Evolutionary conservation across 2,113 vertebrate species (phyloP).

Genomic region (Astatotilapia flaviijosephi): DNA sequence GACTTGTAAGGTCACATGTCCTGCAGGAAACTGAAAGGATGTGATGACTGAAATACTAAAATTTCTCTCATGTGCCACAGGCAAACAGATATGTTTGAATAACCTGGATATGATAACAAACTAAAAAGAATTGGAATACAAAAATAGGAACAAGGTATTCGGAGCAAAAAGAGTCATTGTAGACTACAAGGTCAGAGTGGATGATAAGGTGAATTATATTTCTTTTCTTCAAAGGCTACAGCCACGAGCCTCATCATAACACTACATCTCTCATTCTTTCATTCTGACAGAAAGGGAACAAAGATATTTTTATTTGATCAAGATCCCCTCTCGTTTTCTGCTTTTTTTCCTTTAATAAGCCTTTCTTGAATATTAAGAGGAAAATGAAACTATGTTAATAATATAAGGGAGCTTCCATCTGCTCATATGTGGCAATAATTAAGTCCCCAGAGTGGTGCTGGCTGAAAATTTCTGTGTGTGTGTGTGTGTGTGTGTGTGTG

Average conservation of each 20-base stretch:
- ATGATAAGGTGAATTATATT: background rate
- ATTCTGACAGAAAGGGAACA: conserved; percentile 14
- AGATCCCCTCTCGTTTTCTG: conserved; percentile 25
- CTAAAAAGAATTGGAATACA: background rate
- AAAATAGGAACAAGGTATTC: background rate
- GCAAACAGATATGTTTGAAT: background rate
- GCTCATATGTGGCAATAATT: conserved; percentile 60
- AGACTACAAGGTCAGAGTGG: background rate
- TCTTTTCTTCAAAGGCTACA: conserved; percentile 32
- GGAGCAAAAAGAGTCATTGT: background rate
- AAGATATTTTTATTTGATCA: conserved; percentile 44
- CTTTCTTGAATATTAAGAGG: conserved; percentile 56
- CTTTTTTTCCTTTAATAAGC: conserved; percentile 36
- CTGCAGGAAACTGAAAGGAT: background rate
- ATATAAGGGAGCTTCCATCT: conserved; percentile 42
- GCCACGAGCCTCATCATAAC: conserved; percentile 11
- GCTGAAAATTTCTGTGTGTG: background rate
- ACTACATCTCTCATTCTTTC: background rate
- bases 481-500: background rate
- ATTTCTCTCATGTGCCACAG: background rate
- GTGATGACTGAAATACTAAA: background rate
- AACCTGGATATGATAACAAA: background rate
- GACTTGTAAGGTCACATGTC: background rate
- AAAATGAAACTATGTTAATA: conserved; percentile 56
- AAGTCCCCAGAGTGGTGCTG: conserved; percentile 53